Evolutionary conservation across 2,797 vertebrate genomes (phyloP).

Genomic region (Coregonus ussuriensis): DNA sequence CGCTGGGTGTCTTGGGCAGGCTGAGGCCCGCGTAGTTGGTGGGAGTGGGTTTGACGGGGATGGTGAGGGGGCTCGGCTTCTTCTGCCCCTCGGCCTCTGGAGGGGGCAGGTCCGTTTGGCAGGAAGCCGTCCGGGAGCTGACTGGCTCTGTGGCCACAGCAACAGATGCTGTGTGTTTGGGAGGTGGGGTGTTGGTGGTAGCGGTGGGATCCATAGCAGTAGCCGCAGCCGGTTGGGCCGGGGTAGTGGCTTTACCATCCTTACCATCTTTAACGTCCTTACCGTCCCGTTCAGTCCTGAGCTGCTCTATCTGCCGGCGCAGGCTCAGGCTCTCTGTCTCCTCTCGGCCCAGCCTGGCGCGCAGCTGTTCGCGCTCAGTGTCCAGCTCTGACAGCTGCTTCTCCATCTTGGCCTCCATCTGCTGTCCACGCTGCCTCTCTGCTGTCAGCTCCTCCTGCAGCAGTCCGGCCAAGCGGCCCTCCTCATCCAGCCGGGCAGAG

Average conservation of each 20-base stretch:
- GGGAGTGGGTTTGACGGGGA: conserved; percentile 83
- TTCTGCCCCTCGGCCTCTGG: conserved; percentile 81
- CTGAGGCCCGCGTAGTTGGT: conserved; percentile 79
- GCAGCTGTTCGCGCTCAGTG: conserved; percentile 91
- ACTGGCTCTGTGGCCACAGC: conserved; percentile 84
- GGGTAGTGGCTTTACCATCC: conserved; percentile 33
- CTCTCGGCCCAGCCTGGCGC: conserved; percentile 88
- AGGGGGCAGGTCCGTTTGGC: conserved; percentile 83
- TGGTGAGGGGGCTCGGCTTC: conserved; percentile 80
- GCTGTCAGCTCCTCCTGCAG: conserved; percentile 84
- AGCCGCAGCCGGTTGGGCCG: conserved; percentile 61
- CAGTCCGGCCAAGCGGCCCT: conserved; percentile 77
- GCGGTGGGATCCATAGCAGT: conserved; percentile 56
- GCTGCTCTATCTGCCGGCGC: conserved; percentile 88
- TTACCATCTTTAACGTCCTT: conserved; percentile 51
- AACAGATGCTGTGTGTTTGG: conserved; percentile 77
- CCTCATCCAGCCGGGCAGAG: conserved; percentile 86
- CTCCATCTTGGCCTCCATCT: conserved; percentile 98
- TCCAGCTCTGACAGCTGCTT: conserved; percentile 96
- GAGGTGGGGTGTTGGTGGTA: conserved; percentile 63
- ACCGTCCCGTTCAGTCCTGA: conserved; percentile 81
- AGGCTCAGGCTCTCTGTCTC: conserved; percentile 88
- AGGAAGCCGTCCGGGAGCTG: conserved; percentile 77
- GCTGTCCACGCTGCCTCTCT: conserved; percentile 84
- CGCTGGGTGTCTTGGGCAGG: conserved; percentile 77